These are phyloP conservation scores for Graphium colonna DNA, from an alignment of 2,888 invertebrate species.

Conservation along the genomic window DNA sequence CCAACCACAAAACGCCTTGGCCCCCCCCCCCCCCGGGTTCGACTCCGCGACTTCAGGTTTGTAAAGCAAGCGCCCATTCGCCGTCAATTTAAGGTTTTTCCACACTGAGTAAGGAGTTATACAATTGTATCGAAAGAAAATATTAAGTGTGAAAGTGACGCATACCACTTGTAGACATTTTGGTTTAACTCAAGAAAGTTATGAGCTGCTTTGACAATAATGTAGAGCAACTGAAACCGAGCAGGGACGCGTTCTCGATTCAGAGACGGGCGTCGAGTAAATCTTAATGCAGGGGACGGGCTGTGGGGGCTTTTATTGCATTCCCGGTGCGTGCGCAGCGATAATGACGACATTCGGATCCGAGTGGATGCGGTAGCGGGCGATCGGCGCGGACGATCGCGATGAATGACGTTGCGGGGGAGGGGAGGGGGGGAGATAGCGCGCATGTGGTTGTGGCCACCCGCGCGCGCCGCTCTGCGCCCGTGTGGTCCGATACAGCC, in stretches of 20 bases:
- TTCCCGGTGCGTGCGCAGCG: conserved; percentile 64
- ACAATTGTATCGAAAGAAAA: no score
- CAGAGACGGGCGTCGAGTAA: conserved; percentile 30
- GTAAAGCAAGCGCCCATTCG: no score
- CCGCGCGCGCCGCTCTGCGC: conserved; percentile 76
- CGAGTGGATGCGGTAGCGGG: conserved; percentile 69
- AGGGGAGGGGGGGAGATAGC: conserved; percentile 43
- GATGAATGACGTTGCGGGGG: conserved; percentile 71
- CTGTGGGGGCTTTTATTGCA: conserved; percentile 58
- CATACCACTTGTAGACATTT: no score
- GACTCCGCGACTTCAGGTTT: no score
- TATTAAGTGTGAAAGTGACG: no score
- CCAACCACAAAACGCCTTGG: no score
- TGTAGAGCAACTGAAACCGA: no score
- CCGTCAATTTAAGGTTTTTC: no score
- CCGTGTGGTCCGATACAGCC: conserved; percentile 75
- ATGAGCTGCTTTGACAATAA: no score
- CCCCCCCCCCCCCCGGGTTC: no score
- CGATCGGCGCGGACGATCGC: conserved; percentile 73
- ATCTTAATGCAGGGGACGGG: conserved; percentile 50
- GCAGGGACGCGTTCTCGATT: not conserved
- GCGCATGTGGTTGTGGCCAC: conserved; percentile 77
- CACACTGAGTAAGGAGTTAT: no score
- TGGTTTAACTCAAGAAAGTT: no score
- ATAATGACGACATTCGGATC: conserved; percentile 77